Base-by-base conservation (phyloP, 2,888 invertebrate species). In the Entomobrya proxima region DNA sequence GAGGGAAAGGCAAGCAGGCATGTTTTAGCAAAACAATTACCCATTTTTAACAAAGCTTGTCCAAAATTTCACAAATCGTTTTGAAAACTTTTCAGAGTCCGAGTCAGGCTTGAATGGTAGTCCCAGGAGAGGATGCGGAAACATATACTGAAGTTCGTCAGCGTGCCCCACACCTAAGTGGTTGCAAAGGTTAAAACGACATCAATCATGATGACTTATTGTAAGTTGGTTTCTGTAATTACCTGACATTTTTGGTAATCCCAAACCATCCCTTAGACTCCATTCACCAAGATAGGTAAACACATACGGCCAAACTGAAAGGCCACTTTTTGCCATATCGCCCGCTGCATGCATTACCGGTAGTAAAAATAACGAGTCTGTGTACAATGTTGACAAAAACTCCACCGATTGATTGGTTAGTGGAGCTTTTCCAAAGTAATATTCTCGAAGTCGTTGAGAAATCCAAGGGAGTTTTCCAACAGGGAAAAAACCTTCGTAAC, bases 141-240 rank as follows among this genome's bases (percentile, higher is more conserved):
- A 75, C 21, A 61, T n/a, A 47, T 82, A 82, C 35, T 82, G 82
- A 5, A 82, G 18, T 21, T 82, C 82, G 21, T 82, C 82, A 0
- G 47, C 74, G 50, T 82, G 82, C 0, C 82, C 82, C 3, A 82
- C n/a, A n/a, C n/a, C n/a, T n/a, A n/a, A n/a, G n/a, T n/a, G n/a
- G n/a, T n/a, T n/a, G n/a, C n/a, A n/a, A n/a, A n/a, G n/a, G n/a
- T 35, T 37, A 30, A 21, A 72, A 67, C 13, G 4, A 24, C 5
- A 13, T 37, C 37, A 37, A 7, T 5, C 11, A 37, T 37, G 5
- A 37, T 11, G 37, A 7, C 6, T 47, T 47, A 47, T 47, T 47
- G 5, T 15, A 13, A 47, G n/a, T 15, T 47, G n/a, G 3, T 47
- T 47, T 13, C n/a, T 13, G n/a, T 13, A 47, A 7, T 47, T 15